Conservation (phyloP, 2,113 vertebrate species). For the Hippocampus comes region DNA sequence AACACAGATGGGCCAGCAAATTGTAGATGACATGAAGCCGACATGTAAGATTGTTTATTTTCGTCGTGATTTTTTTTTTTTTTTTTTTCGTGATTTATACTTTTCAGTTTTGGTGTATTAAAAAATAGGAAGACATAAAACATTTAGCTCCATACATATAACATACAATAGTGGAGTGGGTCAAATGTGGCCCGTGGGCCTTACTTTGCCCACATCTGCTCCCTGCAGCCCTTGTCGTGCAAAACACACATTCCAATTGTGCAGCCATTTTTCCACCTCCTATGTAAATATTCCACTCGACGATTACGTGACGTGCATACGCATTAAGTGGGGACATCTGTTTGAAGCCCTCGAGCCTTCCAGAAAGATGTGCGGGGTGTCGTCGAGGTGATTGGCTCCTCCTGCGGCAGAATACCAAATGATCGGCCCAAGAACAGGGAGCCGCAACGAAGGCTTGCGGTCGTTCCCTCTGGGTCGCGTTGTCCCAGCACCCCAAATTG, state of each 20-base stretch:
- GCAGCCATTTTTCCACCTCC: not conserved
- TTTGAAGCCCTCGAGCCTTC: conserved; percentile 28
- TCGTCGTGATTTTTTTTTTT: too few species aligned
- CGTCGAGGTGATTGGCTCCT: conserved; percentile 26
- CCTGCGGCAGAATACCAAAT: conserved; percentile 38
- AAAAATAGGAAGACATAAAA: too few species aligned
- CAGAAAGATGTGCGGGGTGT: conserved; percentile 25
- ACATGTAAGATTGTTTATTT: too few species aligned
- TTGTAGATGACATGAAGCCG: too few species aligned
- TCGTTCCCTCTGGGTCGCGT: conserved; percentile 19
- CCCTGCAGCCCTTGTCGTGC: too few species aligned
- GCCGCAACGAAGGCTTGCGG: conserved; percentile 33
- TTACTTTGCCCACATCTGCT: too few species aligned
- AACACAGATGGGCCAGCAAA: not conserved
- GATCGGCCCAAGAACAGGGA: conserved; percentile 28
- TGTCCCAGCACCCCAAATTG: not conserved
- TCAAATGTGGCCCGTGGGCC: too few species aligned
- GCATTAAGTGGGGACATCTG: conserved; percentile 32
- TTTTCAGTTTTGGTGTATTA: too few species aligned
- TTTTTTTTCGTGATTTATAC: too few species aligned
- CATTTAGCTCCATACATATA: too few species aligned
- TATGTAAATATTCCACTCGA: conserved; percentile 10
- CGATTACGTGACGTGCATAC: conserved; percentile 20
- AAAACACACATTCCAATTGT: too few species aligned
- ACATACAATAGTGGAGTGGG: too few species aligned